These are phyloP conservation scores for Eleginops maclovinus DNA, from an alignment of 2,113 vertebrate genomes.

Conservation along the genomic window DNA sequence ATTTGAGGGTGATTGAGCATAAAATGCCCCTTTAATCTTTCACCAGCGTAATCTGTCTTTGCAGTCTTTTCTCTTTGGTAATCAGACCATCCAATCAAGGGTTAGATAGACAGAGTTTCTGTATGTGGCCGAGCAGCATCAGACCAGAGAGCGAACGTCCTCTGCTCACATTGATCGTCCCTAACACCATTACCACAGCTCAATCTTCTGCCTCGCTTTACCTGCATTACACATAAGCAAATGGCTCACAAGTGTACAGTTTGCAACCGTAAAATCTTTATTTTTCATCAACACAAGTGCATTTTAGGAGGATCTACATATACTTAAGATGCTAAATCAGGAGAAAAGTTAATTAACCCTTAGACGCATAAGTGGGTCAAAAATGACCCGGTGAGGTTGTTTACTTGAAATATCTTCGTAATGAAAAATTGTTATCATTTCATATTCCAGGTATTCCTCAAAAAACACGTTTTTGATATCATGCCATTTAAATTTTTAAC, in stretches of 20 bases:
- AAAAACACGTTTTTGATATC: too few relatives aligned
- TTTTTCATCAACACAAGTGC: background rate
- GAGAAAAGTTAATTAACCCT: background rate
- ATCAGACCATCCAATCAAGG: conserved; percentile 33
- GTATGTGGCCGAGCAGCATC: conserved; percentile 37
- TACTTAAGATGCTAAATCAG: background rate
- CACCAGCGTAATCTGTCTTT: conserved; percentile 21
- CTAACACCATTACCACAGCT: conserved; percentile 49
- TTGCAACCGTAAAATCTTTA: background rate
- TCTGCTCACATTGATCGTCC: conserved; percentile 48
- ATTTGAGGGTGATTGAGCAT: too few relatives aligned
- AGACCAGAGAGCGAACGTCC: conserved; percentile 24
- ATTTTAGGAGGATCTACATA: background rate
- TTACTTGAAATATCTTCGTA: too few relatives aligned
- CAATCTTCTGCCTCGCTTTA: conserved; percentile 71
- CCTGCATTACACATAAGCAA: conserved; percentile 8
- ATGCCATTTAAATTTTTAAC: too few relatives aligned
- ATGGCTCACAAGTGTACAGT: background rate
- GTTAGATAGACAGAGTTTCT: conserved; percentile 28
- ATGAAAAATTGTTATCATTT: too few relatives aligned
- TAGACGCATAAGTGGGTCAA: too few relatives aligned
- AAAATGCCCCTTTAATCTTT: background rate
- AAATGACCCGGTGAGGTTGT: too few relatives aligned
- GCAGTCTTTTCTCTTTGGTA: background rate
- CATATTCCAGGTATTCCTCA: too few relatives aligned